Conservation (phyloP, 2,113 vertebrate genomes). For the Eurystomus gularis region DNA sequence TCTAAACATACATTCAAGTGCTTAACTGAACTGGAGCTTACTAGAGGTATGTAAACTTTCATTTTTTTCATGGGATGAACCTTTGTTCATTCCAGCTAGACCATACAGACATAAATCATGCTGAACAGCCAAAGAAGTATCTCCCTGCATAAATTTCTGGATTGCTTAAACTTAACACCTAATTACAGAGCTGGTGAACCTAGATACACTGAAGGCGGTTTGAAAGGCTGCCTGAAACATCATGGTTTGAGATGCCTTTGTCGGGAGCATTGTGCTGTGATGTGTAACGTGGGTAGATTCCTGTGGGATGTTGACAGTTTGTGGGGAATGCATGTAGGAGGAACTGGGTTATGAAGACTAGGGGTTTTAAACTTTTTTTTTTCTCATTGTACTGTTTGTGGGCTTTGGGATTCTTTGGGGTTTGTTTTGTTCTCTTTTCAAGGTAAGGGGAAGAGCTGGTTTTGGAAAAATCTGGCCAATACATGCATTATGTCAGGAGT, state of each 20-base stretch:
- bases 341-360: constrained; percentile 67
- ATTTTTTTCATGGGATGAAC: not conserved
- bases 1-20: not conserved
- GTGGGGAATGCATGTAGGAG: constrained; percentile 67
- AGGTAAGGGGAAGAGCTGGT: not conserved
- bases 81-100: not conserved
- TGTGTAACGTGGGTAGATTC: constrained; percentile 70
- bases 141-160: constrained; percentile 5
- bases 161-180: constrained; percentile 48
- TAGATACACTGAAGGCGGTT: constrained; percentile 53
- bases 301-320: constrained; percentile 75
- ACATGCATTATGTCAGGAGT: constrained; percentile 9
- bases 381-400: constrained; percentile 25
- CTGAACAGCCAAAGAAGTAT: not conserved
- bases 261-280: constrained; percentile 67
- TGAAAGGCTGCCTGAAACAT: constrained; percentile 64
- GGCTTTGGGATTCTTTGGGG: not conserved
- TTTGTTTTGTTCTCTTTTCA: not conserved
- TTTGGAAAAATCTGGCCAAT: constrained; percentile 27
- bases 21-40: not conserved
- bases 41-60: not conserved
- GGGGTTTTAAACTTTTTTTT: not conserved
- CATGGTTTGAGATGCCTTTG: constrained; percentile 63
- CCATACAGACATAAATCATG: constrained; percentile 9
- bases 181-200: constrained; percentile 69